Evolutionary conservation across 1,140 invertebrate species (phyloP).

Genomic region (Monomorium pharaonis): DNA sequence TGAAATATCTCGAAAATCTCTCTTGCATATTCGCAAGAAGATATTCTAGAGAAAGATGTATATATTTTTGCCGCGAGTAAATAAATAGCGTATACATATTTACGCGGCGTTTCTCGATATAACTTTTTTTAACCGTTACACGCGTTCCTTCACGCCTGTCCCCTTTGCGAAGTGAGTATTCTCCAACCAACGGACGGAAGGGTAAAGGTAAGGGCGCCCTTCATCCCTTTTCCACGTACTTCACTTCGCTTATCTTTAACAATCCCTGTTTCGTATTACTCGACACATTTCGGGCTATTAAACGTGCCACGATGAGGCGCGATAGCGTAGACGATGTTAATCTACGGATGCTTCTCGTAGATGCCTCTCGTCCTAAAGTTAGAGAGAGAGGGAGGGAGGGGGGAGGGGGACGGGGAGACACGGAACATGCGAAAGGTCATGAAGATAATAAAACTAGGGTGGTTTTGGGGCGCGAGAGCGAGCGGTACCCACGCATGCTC

Average conservation of each 20-base stretch:
- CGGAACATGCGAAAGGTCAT: constrained; percentile 35
- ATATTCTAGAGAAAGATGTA: constrained; percentile 4
- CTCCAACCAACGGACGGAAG: not conserved
- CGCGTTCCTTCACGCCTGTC: not conserved
- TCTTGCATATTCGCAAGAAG: not conserved
- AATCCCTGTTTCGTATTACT: constrained; percentile 18
- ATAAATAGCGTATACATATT: constrained; percentile 13
- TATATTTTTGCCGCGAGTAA: not conserved
- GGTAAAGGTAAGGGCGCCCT: constrained; percentile 5
- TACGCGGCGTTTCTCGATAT: not conserved
- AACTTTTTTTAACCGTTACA: not conserved
- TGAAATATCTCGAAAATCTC: not conserved
- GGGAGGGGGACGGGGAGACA: not conserved
- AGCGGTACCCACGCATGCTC: constrained; percentile 44
- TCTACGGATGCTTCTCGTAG: not conserved
- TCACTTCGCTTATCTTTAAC: constrained; percentile 29
- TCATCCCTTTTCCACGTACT: constrained; percentile 14
- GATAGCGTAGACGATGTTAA: not conserved
- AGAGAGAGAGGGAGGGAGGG: not conserved
- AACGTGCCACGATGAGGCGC: constrained; percentile 11
- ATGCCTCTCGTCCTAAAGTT: not conserved
- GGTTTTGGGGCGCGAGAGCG: constrained; percentile 22
- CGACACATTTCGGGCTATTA: constrained; percentile 25
- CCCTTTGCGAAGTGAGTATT: not conserved
- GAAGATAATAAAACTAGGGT: constrained; percentile 52